Base-by-base conservation (phyloP, 1,140 invertebrate genomes). In the Heliconius hewitsoni region DNA sequence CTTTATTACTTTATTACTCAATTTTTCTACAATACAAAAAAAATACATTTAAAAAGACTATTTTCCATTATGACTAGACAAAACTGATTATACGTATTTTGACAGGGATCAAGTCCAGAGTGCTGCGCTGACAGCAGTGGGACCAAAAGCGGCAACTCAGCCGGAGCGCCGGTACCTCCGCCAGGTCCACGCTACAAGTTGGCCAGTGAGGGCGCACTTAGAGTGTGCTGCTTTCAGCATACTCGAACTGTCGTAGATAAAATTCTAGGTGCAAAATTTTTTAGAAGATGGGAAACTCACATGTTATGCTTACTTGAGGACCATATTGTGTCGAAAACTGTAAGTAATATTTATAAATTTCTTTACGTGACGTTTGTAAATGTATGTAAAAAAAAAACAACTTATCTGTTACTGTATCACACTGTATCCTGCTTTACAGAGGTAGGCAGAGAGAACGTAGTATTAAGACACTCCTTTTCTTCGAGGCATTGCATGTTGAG, bases 221-320 rank as follows among this genome's bases (percentile, higher is more conserved):
- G 97, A 87, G 95, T 98, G 50, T 98, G 97, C 95, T 96, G 96
- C 83, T 95, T 98, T 71, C 97, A 98, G 85, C 97, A 98, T 85
- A 97, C 97, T 0, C 95, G 97, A 77, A 98, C 97, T 60, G 96
- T 98, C 60, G 96, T 98, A 76, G 97, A 96, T 90, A 98, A 98
- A 93, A 97, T 98, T 77, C 94, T 98, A 78, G 97, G 97, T 74
- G 97, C 97, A 52, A 97, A 97, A 90, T 97, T 98, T 87, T 94
- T 98, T 6, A 93, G 97, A 66, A 92, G 97, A 80, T 98, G 97
- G 97, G 97, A 98, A 91, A 97, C 96, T 57, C 97, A 98, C 90
- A 96, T 96, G 86, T 94, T 98, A 5, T 96, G 96, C 81, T 93
- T 98, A 73, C 96, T 96, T 83, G 96, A 97, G 84, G 95, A 96